These are phyloP conservation scores for Acrocephalus arundinaceus DNA, from an alignment of 2,113 vertebrate genomes.

Conservation along the genomic window DNA sequence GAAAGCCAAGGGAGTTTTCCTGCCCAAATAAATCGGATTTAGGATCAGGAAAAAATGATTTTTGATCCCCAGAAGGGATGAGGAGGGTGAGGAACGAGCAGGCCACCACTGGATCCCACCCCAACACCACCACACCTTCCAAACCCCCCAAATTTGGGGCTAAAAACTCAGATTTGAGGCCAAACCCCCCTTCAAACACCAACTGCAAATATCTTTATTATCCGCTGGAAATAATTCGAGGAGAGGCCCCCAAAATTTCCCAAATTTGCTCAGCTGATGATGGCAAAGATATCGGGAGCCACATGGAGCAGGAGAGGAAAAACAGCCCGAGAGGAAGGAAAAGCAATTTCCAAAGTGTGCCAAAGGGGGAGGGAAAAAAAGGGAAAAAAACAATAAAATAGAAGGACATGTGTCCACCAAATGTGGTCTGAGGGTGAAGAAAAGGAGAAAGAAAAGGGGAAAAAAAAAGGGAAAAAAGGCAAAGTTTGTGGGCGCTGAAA, in stretches of 20 bases:
- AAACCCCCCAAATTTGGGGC: background rate
- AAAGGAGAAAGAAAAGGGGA: rapidly evolving
- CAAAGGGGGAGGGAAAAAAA: background rate
- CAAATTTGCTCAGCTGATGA: background rate
- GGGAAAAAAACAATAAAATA: background rate
- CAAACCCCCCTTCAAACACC: background rate
- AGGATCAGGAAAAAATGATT: background rate
- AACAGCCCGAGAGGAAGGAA: slow-evolving; percentile 40
- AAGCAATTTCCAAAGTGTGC: slow-evolving; percentile 32
- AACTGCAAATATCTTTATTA: background rate
- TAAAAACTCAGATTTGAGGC: rapidly evolving
- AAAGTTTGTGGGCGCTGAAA: background rate
- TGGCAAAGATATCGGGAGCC: background rate
- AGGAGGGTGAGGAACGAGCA: background rate
- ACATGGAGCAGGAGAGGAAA: slow-evolving; percentile 29
- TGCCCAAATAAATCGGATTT: background rate
- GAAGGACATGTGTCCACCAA: slow-evolving; percentile 65
- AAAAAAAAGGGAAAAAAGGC: no score
- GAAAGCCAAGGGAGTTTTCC: rapidly evolving
- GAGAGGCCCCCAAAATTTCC: background rate
- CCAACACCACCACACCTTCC: background rate
- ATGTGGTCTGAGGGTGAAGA: slow-evolving; percentile 9
- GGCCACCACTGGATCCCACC: background rate
- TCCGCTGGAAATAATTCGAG: rapidly evolving
- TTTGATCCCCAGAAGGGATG: background rate